A percentile compares a stretch with the other conserved stretches of the same genome.
Evolutionary conservation across 1,140 invertebrate genomes (phyloP).

Genomic region (Drosophila repletoides): DNA sequence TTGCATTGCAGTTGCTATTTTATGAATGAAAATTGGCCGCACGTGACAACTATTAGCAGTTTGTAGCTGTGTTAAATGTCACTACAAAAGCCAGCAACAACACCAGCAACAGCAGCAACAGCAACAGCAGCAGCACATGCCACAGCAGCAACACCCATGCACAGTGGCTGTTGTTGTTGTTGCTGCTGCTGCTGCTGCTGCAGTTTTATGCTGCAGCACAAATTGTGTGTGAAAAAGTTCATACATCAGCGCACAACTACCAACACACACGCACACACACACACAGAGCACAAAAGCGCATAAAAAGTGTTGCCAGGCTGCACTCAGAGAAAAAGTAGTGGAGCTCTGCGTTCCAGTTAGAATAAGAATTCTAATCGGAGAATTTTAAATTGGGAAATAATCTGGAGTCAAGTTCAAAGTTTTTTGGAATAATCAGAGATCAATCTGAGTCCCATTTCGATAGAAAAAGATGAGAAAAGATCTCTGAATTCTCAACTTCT

Average conservation of each 20-base stretch:
- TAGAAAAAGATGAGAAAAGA: too few relatives aligned
- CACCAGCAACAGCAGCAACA: slow-evolving; percentile 26
- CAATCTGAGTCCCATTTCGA: too few relatives aligned
- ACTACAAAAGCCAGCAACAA: slow-evolving; percentile 52
- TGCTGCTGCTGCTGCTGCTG: background rate
- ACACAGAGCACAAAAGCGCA: slow-evolving; percentile 59
- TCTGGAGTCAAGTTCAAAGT: too few relatives aligned
- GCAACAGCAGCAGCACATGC: slow-evolving; percentile 1
- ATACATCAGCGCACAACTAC: slow-evolving; percentile 35
- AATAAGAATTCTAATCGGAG: too few relatives aligned
- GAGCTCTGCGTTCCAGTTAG: too few relatives aligned
- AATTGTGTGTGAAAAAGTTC: slow-evolving; percentile 75
- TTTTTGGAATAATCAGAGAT: too few relatives aligned
- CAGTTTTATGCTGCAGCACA: slow-evolving; percentile 49
- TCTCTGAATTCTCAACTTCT: too few relatives aligned
- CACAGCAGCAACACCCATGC: background rate
- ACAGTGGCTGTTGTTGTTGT: background rate
- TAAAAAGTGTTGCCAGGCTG: slow-evolving; percentile 70
- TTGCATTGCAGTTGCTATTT: slow-evolving; percentile 50
- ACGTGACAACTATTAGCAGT: slow-evolving; percentile 77
- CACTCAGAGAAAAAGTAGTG: too few relatives aligned
- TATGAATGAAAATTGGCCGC: slow-evolving; percentile 71
- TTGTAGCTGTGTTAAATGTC: slow-evolving; percentile 74
- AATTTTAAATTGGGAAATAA: too few relatives aligned
- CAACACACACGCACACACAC: slow-evolving; percentile 26